These are phyloP conservation scores for Psammodynastes pulverulentus DNA, from an alignment of 2,113 vertebrate genomes.

Conservation along the genomic window DNA sequence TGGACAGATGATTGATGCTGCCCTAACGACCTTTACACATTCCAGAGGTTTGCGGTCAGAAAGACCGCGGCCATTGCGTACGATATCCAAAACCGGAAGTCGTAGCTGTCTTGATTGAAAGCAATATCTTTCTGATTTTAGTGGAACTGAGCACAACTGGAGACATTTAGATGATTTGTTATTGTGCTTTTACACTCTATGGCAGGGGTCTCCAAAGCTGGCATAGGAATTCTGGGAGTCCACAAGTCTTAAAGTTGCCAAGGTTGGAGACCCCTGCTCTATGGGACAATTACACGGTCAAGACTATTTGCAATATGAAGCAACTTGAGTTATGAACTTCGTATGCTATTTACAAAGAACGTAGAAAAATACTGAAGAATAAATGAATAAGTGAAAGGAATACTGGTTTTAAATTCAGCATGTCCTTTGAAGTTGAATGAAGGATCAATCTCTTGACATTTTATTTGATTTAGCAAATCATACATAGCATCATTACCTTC, in stretches of 20 bases:
- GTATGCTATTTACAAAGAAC: background rate
- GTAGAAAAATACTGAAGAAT: background rate
- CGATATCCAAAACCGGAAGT: too few relatives aligned
- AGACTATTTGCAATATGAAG: background rate
- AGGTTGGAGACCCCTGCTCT: too few relatives aligned
- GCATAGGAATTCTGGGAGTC: too few relatives aligned
- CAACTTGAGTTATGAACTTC: background rate
- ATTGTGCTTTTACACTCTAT: background rate
- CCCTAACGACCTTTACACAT: too few relatives aligned
- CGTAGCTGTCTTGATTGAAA: background rate
- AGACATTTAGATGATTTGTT: fast-evolving
- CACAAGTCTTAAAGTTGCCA: too few relatives aligned
- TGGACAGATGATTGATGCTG: too few relatives aligned
- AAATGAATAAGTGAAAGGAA: background rate
- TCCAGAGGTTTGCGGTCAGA: too few relatives aligned
- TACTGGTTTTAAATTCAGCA: background rate
- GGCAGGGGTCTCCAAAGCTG: too few relatives aligned
- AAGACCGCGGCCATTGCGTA: too few relatives aligned
- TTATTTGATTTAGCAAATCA: background rate
- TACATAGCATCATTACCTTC: background rate
- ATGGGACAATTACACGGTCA: background rate
- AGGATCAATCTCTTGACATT: background rate
- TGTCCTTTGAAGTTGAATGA: background rate
- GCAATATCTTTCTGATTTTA: background rate
- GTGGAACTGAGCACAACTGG: background rate